Conservation (phyloP, 2,888 invertebrate genomes). For the Pseudoips prasinana region DNA sequence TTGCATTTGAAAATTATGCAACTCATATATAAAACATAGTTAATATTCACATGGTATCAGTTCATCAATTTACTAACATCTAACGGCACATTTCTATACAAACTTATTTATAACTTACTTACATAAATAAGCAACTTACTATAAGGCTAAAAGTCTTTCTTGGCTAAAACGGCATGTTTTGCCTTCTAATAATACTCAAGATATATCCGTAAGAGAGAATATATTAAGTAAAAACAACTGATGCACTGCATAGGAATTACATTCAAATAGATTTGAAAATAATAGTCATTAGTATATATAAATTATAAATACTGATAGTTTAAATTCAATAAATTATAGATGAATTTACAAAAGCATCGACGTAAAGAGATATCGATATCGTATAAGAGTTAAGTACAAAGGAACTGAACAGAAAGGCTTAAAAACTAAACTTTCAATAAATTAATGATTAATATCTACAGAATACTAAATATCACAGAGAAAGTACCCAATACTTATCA, state of each 20-base stretch:
- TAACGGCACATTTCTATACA: slow-evolving; percentile 62
- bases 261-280: slow-evolving; percentile 35
- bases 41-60: slow-evolving; percentile 63
- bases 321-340: slow-evolving; percentile 42
- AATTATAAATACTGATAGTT: slow-evolving; percentile 43
- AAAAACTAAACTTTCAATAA: slow-evolving; percentile 70
- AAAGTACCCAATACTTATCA: slow-evolving; percentile 80
- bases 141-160: slow-evolving; percentile 73
- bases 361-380: slow-evolving; percentile 37
- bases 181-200: slow-evolving; percentile 65
- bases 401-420: slow-evolving; percentile 65
- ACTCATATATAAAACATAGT: slow-evolving; percentile 46
- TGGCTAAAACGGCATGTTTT: slow-evolving; percentile 63
- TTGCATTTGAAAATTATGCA: slow-evolving; percentile 52
- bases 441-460: slow-evolving; percentile 73
- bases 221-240: slow-evolving; percentile 37
- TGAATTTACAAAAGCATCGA: slow-evolving; percentile 33
- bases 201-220: slow-evolving; percentile 44
- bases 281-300: slow-evolving; percentile 44
- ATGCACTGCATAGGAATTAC: slow-evolving; percentile 42
- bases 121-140: slow-evolving; percentile 69
- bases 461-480: slow-evolving; percentile 82
- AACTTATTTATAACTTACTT: slow-evolving; percentile 46
- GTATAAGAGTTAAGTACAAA: slow-evolving; percentile 49
- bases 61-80: slow-evolving; percentile 59